These are phyloP conservation scores for Dasypolia templi DNA, from an alignment of 2,888 invertebrate species.

Conservation along the genomic window DNA sequence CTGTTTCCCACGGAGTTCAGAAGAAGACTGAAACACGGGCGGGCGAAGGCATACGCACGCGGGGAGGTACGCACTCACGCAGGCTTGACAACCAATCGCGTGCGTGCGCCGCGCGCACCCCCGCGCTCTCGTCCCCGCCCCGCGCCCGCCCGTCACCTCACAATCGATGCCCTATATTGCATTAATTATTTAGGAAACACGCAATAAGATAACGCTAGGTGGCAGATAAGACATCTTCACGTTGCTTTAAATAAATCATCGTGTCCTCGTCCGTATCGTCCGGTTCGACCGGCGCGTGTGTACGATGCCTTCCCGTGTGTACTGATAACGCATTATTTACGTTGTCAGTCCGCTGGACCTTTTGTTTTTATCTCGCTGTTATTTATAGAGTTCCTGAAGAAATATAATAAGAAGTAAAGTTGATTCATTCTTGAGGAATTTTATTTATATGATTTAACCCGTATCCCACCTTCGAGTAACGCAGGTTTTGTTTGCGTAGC, in stretches of 20 bases:
- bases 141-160: conserved; percentile 88
- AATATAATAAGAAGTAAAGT: conserved; percentile 69
- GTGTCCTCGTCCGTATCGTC: conserved; percentile 70
- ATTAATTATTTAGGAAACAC: conserved; percentile 91
- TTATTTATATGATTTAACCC: conserved; percentile 69
- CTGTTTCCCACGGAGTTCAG: conserved; percentile 78
- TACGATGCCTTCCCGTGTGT: conserved; percentile 66
- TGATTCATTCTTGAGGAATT: conserved; percentile 70
- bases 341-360: conserved; percentile 73
- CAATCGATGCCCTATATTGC: conserved; percentile 91
- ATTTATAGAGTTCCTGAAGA: conserved; percentile 73
- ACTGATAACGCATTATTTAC: conserved; percentile 82
- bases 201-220: conserved; percentile 91
- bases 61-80: conserved; percentile 90
- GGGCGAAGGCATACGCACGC: conserved; percentile 87
- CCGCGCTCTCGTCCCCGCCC: conserved; percentile 83
- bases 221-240: conserved; percentile 88
- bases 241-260: conserved; percentile 88
- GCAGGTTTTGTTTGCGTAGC: conserved; percentile 69
- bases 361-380: conserved; percentile 74
- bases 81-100: conserved; percentile 88
- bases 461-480: conserved; percentile 64
- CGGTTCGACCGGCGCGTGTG: conserved; percentile 67
- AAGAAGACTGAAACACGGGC: conserved; percentile 84
- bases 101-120: conserved; percentile 90